Conservation (phyloP, 2,888 invertebrate species). For the Cerastis leucographa region DNA sequence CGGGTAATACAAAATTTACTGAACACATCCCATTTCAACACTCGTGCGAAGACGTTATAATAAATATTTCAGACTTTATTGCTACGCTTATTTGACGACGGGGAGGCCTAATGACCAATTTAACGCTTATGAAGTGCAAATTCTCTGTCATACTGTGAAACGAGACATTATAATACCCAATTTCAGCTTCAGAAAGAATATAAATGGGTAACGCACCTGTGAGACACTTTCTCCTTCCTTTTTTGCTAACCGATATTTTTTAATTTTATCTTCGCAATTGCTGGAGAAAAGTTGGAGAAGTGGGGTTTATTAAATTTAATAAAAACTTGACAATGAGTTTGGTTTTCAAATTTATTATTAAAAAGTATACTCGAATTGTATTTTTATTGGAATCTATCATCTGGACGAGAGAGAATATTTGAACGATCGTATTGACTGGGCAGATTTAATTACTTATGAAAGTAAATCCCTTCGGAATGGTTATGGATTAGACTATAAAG, state of each 20-base stretch:
- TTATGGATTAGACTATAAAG: background rate
- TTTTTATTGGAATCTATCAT: constrained; percentile 8
- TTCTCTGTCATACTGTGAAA: constrained; percentile 87
- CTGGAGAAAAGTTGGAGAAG: constrained; percentile 39
- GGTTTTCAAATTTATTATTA: constrained; percentile 45
- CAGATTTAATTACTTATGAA: background rate
- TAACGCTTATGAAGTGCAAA: constrained; percentile 90
- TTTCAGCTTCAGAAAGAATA: constrained; percentile 87
- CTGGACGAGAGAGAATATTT: constrained; percentile 22
- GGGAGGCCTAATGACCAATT: constrained; percentile 87
- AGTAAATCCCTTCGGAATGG: background rate
- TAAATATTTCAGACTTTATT: constrained; percentile 87
- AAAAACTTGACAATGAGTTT: constrained; percentile 63
- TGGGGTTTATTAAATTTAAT: constrained; percentile 64
- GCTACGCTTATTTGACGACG: constrained; percentile 81
- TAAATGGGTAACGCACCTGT: constrained; percentile 82
- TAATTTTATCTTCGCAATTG: constrained; percentile 55
- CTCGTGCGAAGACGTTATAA: constrained; percentile 74
- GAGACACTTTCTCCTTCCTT: constrained; percentile 62
- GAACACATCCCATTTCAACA: constrained; percentile 62
- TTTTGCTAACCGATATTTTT: constrained; percentile 62
- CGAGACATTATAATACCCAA: constrained; percentile 88
- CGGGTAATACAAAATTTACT: constrained; percentile 66
- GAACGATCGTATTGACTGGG: no score
- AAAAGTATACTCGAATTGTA: constrained; percentile 41